Base-by-base conservation (phyloP, 2,113 vertebrate genomes). In the Taxidea taxus region DNA sequence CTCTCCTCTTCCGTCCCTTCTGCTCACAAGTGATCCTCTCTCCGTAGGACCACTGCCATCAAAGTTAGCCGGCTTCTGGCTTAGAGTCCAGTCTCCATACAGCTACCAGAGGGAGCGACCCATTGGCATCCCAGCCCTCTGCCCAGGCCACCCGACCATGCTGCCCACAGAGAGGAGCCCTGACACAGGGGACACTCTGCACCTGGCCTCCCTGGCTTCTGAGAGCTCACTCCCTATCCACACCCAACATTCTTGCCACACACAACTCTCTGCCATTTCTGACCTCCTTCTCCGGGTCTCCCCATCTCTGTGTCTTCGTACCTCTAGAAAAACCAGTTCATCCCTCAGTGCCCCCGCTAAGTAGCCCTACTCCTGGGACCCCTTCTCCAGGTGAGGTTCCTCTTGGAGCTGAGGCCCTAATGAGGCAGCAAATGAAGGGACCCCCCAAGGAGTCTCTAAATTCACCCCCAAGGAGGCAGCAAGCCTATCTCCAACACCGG, bases 401-500 rank as follows among this genome's bases (percentile, higher is more conserved):
- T 81, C 54, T 18, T 80, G 85, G 74, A 89, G 74, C 93, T 68
- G 74, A 95, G 87, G 77, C 27, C 86, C 70, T 66, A 16, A 37
- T 14, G 14, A 81, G 51, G 88, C 31, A 86, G 85, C 56, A 75
- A 88, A 80, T 62, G 78, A 85, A 97, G 82, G 51, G 11, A 15
- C 54, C 39, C 4, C 42, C 66, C 34, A 49, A 81, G 25, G 58
- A 90, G n/a, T 80, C 80, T 91, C 66, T 87, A 68, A 62, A 90
- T 51, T 31, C 64, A n/a, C 75, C 60, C 29, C 47, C 15, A 44
- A 80, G 68, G 95, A 95, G 42, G 39, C 68, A 74, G n/a, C 1
- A 0, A 87, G 51, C 58, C 83, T 72, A 5, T 85, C 87, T 97
- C 75, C 44, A 51, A 20, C 6, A 18, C 54, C 3, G 3, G 56